phyloP scores from a whole-genome alignment of 2,113 vertebrate species.

The Camelus dromedarius region DNA sequence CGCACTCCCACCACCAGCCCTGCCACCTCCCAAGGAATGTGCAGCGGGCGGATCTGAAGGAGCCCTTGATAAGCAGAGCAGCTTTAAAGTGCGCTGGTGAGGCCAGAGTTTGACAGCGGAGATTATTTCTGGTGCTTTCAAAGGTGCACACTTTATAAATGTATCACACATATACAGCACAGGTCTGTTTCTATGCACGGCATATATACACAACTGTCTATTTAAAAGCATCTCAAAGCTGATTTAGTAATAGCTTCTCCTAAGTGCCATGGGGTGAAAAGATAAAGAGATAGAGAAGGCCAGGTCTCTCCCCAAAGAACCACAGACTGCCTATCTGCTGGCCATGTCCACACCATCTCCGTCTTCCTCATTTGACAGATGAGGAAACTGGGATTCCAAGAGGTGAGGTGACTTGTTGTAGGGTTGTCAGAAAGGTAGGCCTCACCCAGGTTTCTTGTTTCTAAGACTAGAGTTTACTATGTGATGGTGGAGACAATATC shows the following conservation, averaged over 20 bases:
- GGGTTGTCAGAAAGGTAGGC: background rate
- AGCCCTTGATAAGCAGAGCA: slow-evolving; percentile 67
- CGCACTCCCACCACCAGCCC: slow-evolving; percentile 75
- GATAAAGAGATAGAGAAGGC: slow-evolving; percentile 34
- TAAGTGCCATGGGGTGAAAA: background rate
- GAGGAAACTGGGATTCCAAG: background rate
- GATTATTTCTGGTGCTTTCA: slow-evolving; percentile 56
- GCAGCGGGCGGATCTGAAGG: slow-evolving; percentile 65
- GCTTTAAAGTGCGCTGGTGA: slow-evolving; percentile 4
- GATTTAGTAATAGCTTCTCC: slow-evolving; percentile 7
- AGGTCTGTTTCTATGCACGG: background rate
- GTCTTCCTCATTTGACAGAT: background rate
- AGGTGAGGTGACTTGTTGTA: background rate
- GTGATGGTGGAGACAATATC: background rate
- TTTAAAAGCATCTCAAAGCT: slow-evolving; percentile 57
- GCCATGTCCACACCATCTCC: background rate
- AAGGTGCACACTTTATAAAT: slow-evolving; percentile 45
- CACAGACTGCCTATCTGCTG: background rate
- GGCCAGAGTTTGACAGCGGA: slow-evolving; percentile 56
- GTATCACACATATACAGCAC: background rate
- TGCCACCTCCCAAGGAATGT: slow-evolving; percentile 77
- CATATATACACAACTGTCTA: background rate
- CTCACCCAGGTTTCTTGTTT: background rate
- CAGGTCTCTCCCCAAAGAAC: background rate
- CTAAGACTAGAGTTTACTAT: background rate